Base-by-base conservation (phyloP, 2,888 invertebrate genomes). In the Lochmaea crataegi region DNA sequence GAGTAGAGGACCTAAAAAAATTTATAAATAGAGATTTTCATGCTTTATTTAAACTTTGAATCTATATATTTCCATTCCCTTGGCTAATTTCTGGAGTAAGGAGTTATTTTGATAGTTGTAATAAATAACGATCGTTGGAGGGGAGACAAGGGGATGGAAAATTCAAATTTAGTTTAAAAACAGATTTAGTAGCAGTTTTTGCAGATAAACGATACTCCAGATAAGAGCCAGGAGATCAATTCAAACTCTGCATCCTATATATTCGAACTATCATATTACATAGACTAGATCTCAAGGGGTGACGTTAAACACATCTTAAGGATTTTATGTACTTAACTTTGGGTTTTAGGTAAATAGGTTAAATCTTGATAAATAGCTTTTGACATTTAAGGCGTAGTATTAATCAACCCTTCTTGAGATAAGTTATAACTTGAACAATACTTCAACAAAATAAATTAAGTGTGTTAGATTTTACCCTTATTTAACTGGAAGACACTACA, bases 1-100 rank as follows among this genome's bases (percentile, higher is more conserved):
- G 65, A 96, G 89, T 22, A 97, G 88, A 0, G 96, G 96, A 57
- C 96, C 92, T 92, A 82, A 10, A 53, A 53, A 16, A 7, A 9
- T 38, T 38, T 9, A 38, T 38, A 38, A 38, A 38, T 38, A 38
- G 7, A 38, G 32, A 38, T 38, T 7, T 9, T 7, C 7, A 38
- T 38, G 9, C 32, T 38, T 9, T 1, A 38, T 0, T 9, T 7
- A 38, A 38, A 7, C 32, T 38, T 38, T 38, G 32, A 38, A 38
- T 38, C 7, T 7, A 7, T 9, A 38, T 38, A 38, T 7, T 32
- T 32, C 5, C 6, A 32, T 32, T 32, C 5, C 32, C 32, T 32
- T 32, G 32, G 6, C 5, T 0, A 38, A 38, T 38, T 38, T 38
- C 7, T 38, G 32, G 32, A 32, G 32, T 5, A 6, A 6, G 32